These are phyloP conservation scores for Cheilosia scutellata DNA, from an alignment of 2,888 invertebrate species.

Conservation along the genomic window DNA sequence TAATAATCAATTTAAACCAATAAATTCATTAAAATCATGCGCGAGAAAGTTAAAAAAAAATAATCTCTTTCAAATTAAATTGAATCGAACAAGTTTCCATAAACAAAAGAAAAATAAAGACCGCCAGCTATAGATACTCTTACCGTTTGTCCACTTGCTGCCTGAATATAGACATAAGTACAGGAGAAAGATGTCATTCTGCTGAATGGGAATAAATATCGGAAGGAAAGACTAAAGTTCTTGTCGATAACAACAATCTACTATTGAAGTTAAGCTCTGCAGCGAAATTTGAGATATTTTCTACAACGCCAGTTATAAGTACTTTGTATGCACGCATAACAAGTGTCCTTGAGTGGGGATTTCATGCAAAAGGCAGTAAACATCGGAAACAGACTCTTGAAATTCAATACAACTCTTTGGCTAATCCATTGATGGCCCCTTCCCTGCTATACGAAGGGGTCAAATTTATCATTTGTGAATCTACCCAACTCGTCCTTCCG, in stretches of 20 bases:
- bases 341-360: slow-evolving; percentile 33
- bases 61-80: too few species aligned
- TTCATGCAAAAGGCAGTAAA: slow-evolving; percentile 7
- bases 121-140: neutral
- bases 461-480: slow-evolving; percentile 40
- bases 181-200: neutral
- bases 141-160: too few species aligned
- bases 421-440: slow-evolving; percentile 50
- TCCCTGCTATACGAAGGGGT: neutral
- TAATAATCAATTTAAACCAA: too few species aligned
- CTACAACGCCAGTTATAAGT: slow-evolving; percentile 24
- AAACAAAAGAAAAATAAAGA: neutral
- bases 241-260: neutral
- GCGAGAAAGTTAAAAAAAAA: too few species aligned
- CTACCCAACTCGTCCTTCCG: neutral
- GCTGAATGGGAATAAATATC: neutral
- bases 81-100: too few species aligned
- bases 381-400: slow-evolving; percentile 42
- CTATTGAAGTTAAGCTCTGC: neutral
- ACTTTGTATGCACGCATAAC: slow-evolving; percentile 15
- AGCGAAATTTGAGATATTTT: slow-evolving; percentile 45
- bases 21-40: too few species aligned
- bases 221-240: neutral
- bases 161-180: neutral
- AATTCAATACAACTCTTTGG: slow-evolving; percentile 56